phyloP scores from a whole-genome alignment of 2,888 invertebrate species.

The Hedya salicella region DNA sequence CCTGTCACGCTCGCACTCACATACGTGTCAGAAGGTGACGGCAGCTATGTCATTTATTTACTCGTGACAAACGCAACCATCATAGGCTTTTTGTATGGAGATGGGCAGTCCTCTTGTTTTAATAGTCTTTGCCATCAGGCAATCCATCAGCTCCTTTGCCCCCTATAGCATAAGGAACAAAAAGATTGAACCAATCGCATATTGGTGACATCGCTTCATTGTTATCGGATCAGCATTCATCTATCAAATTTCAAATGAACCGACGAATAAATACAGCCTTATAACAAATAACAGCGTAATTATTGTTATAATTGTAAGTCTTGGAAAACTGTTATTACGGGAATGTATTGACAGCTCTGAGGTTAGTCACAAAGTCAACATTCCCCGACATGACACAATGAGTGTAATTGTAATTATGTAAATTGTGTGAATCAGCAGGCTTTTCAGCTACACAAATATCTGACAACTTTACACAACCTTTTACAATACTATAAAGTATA shows the following conservation, averaged over 20 bases:
- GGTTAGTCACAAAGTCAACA: slow-evolving; percentile 33
- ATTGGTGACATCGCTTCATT: too few relatives aligned
- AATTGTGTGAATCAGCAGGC: slow-evolving; percentile 24
- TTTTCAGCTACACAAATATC: slow-evolving; percentile 29
- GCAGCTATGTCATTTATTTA: too few relatives aligned
- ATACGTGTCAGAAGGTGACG: too few relatives aligned
- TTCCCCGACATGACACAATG: slow-evolving; percentile 23
- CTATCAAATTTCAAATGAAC: background rate
- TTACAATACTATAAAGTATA: too few relatives aligned
- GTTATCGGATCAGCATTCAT: background rate
- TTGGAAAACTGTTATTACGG: slow-evolving; percentile 6
- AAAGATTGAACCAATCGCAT: too few relatives aligned
- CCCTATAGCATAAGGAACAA: too few relatives aligned
- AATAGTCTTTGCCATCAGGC: too few relatives aligned
- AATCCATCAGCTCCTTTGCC: too few relatives aligned
- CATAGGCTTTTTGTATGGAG: too few relatives aligned
- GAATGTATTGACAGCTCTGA: slow-evolving; percentile 8
- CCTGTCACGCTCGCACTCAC: too few relatives aligned
- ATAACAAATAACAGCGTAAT: background rate
- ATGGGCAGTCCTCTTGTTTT: too few relatives aligned
- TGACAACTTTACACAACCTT: slow-evolving; percentile 4
- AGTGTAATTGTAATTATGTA: slow-evolving; percentile 23
- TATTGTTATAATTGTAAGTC: background rate
- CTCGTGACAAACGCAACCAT: too few relatives aligned
- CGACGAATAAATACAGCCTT: background rate